A percentile compares a stretch with the other conserved stretches of the same genome.
Conservation (phyloP, 2,113 vertebrate species). For the Eretmochelys imbricata region DNA sequence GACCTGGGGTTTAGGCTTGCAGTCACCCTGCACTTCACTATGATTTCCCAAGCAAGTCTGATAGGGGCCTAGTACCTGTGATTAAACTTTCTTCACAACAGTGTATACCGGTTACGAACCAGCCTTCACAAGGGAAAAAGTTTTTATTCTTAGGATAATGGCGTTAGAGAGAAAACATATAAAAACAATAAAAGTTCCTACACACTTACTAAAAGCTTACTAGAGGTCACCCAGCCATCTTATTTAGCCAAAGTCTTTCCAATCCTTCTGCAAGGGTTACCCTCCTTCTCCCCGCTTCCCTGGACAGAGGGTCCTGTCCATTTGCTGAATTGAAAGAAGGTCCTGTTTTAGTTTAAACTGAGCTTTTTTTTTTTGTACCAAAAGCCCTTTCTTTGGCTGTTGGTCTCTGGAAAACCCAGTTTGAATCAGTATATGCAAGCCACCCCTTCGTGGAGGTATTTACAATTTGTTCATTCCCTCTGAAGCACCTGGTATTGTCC, state of each 20-base stretch:
- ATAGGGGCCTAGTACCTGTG: neutral
- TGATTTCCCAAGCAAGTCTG: neutral
- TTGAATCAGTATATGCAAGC: neutral
- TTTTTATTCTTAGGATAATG: neutral
- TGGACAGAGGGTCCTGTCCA: neutral
- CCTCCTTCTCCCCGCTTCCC: neutral
- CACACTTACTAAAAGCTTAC: neutral
- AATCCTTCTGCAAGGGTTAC: neutral
- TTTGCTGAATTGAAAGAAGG: neutral
- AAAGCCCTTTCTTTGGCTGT: neutral
- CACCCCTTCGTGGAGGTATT: neutral
- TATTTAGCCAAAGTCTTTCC: neutral
- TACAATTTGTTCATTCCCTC: neutral
- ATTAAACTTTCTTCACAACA: neutral
- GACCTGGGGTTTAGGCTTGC: neutral
- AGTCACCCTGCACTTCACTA: neutral
- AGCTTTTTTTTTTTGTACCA: neutral
- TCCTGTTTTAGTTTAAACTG: neutral
- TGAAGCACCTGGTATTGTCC: too few relatives aligned
- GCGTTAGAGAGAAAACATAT: neutral
- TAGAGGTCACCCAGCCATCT: neutral
- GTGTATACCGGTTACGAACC: neutral
- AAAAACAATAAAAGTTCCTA: neutral
- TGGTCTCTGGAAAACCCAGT: neutral
- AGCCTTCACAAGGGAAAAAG: neutral